A percentile compares a stretch with the other conserved stretches of the same genome.
phyloP scores from a whole-genome alignment of 2,113 vertebrate species.

The Nansenia antarctica region DNA sequence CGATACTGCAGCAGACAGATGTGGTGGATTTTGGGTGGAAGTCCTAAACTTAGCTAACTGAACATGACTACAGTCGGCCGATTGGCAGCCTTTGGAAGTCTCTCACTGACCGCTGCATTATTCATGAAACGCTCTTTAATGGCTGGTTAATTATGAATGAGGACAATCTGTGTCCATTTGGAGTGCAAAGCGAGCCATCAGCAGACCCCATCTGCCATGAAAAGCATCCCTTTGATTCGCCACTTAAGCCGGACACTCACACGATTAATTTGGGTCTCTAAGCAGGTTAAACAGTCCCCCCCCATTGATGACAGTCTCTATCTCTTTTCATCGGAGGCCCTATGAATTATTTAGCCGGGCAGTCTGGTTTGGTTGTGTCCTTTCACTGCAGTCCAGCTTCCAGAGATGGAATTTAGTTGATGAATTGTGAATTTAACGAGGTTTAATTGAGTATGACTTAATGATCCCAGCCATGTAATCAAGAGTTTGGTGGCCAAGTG shows the following conservation, averaged over 20 bases:
- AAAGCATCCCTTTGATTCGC: conserved; percentile 67
- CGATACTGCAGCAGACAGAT: background rate
- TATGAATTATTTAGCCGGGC: conserved; percentile 68
- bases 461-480: conserved; percentile 56
- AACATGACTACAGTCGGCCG: too few species aligned
- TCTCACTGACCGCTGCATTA: conserved; percentile 48
- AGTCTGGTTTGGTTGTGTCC: conserved; percentile 56
- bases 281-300: conserved; percentile 72
- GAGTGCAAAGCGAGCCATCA: conserved; percentile 75
- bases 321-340: conserved; percentile 46
- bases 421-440: conserved; percentile 57
- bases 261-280: conserved; percentile 65
- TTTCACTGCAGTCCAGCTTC: too few species aligned
- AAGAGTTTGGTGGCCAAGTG: conserved; percentile 43
- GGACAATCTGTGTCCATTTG: conserved; percentile 78
- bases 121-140: conserved; percentile 65
- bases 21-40: too few species aligned
- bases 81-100: conserved; percentile 32
- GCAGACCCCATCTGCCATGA: conserved; percentile 78
- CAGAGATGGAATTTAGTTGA: conserved; percentile 49
- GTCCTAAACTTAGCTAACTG: too few species aligned
- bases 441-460: conserved; percentile 58
- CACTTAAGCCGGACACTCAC: conserved; percentile 67
- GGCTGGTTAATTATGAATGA: conserved; percentile 85
- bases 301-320: conserved; percentile 40